These are phyloP conservation scores for Mermis nigrescens DNA, from an alignment of 2,888 invertebrate genomes.

Conservation along the genomic window DNA sequence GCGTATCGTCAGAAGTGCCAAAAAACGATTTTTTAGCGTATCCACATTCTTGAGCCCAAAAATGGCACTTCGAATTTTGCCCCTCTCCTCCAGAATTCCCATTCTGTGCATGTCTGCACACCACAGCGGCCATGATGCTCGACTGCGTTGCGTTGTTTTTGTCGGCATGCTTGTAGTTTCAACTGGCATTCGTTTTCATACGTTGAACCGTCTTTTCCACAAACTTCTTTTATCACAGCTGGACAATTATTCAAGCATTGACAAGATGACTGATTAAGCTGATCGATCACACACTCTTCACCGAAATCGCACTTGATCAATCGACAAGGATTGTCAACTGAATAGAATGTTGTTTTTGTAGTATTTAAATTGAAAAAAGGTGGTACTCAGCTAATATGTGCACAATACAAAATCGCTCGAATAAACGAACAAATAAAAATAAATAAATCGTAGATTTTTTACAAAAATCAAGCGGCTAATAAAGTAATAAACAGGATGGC, in stretches of 20 bases:
- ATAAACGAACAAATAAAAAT: too few species aligned
- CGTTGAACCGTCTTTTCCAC: slow-evolving; percentile 50
- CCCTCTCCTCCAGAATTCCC: too few species aligned
- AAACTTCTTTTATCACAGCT: slow-evolving; percentile 22
- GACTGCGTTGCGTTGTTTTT: slow-evolving; percentile 33
- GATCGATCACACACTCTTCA: slow-evolving; percentile 48
- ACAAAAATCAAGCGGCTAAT: too few species aligned
- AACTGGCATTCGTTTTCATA: slow-evolving; percentile 69
- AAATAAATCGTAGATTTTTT: too few species aligned
- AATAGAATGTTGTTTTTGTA: neutral
- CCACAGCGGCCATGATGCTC: slow-evolving; percentile 39
- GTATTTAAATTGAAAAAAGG: neutral
- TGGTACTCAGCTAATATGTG: too few species aligned
- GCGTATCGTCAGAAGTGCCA: too few species aligned
- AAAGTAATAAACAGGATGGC: too few species aligned
- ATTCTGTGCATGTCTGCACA: too few species aligned
- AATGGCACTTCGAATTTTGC: too few species aligned
- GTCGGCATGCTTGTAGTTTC: slow-evolving; percentile 38
- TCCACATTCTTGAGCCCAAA: too few species aligned
- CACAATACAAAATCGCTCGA: too few species aligned
- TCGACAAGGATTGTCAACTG: slow-evolving; percentile 35
- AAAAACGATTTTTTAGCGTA: too few species aligned
- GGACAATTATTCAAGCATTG: slow-evolving; percentile 16
- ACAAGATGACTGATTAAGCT: slow-evolving; percentile 38
- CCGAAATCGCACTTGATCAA: slow-evolving; percentile 52